Evolutionary conservation across 2,888 invertebrate species (phyloP).

Genomic region (Tenodera sinensis): DNA sequence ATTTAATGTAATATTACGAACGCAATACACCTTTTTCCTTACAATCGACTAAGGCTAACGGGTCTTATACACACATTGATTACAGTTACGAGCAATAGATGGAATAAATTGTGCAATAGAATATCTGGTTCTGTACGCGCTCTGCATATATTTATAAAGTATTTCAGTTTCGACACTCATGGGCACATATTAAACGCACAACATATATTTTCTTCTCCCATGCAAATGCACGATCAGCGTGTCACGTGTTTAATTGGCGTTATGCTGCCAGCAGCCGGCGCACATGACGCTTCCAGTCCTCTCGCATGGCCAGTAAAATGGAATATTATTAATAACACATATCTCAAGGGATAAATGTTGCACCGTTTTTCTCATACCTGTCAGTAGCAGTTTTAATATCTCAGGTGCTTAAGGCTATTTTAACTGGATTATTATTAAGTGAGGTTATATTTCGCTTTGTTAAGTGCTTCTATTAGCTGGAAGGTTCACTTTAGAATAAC

Average conservation of each 20-base stretch:
- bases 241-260: not conserved
- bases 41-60: too few species aligned
- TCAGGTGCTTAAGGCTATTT: not conserved
- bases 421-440: not conserved
- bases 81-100: too few species aligned
- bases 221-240: not conserved
- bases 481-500: not conserved
- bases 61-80: too few species aligned
- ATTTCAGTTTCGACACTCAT: too few species aligned
- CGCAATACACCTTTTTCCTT: too few species aligned
- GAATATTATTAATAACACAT: not conserved
- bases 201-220: not conserved
- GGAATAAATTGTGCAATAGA: too few species aligned
- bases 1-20: too few species aligned
- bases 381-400: not conserved
- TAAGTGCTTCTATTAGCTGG: not conserved
- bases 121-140: too few species aligned
- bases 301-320: not conserved
- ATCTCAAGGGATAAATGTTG: not conserved
- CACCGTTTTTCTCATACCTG: not conserved
- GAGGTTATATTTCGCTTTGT: not conserved
- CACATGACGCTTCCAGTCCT: not conserved
- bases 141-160: too few species aligned
- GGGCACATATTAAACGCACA: too few species aligned
- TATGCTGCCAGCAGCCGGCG: too few species aligned